Conservation (phyloP, 2,888 invertebrate genomes). For the Volucella inflata region DNA sequence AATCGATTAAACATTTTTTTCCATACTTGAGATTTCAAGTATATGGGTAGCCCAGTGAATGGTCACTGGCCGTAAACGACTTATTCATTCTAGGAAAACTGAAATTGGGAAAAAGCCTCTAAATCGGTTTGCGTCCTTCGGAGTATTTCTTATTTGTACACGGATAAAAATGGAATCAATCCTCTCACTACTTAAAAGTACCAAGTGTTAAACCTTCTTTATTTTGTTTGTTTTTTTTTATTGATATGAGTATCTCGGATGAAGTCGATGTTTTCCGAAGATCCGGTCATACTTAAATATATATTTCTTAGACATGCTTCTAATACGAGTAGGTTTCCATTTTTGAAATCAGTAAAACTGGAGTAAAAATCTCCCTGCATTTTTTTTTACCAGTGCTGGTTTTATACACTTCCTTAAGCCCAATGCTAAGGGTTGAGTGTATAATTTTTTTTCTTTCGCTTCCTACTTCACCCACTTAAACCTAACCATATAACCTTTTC, state of each 20-base stretch:
- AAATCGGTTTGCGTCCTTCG: constrained; percentile 13
- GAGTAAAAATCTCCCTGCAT: no score
- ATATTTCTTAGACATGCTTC: no score
- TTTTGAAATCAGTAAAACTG: no score
- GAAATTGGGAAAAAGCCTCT: constrained; percentile 6
- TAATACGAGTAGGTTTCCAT: no score
- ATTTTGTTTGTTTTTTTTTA: no score
- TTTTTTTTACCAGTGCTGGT: no score
- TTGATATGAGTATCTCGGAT: no score
- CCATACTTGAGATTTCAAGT: background rate
- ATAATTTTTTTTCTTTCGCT: background rate
- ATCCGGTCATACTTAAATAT: no score
- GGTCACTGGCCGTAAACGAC: constrained; percentile 12
- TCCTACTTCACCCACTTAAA: background rate
- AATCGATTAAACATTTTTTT: constrained; percentile 24
- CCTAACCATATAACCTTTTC: constrained; percentile 3
- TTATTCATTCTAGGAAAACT: background rate
- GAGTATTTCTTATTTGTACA: background rate
- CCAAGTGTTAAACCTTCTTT: no score
- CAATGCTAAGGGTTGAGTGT: constrained; percentile 35
- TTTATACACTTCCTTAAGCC: background rate
- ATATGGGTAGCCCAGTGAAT: background rate
- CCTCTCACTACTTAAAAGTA: no score
- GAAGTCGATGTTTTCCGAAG: no score
- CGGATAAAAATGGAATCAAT: no score